Evolutionary conservation across 2,113 vertebrate genomes (phyloP).

Genomic region (Indicator maculatus): DNA sequence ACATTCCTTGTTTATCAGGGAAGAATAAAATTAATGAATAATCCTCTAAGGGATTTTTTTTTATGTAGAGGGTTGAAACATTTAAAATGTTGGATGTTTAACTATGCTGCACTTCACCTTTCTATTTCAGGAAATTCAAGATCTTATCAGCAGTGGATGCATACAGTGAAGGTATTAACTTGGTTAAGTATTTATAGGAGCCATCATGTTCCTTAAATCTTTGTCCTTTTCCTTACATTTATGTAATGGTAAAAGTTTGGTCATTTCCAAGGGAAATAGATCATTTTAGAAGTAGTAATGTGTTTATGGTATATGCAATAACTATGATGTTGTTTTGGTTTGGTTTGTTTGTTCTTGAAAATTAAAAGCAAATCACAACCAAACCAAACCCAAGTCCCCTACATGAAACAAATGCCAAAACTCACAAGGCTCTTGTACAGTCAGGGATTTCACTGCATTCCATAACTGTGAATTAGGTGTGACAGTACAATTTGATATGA

Average conservation of each 20-base stretch:
- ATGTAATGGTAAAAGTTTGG: neutral
- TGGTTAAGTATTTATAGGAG: neutral
- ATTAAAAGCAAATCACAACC: neutral
- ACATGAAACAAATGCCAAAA: neutral
- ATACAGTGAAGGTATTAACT: conserved; percentile 90
- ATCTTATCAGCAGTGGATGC: conserved; percentile 94
- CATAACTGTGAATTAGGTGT: neutral
- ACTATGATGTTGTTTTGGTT: neutral
- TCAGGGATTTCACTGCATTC: neutral
- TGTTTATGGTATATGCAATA: neutral
- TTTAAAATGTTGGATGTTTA: neutral
- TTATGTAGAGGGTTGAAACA: neutral
- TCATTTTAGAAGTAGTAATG: neutral
- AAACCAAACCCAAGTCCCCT: neutral
- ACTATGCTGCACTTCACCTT: neutral
- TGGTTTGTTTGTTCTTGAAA: neutral
- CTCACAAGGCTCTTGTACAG: neutral
- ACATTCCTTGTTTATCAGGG: neutral
- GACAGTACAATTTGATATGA: neutral
- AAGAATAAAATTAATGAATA: conserved; percentile 3
- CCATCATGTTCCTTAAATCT: neutral
- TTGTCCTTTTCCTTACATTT: neutral
- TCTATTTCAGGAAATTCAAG: conserved; percentile 85
- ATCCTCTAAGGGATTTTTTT: neutral
- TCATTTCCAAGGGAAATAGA: neutral